Conservation (phyloP, 1,140 invertebrate genomes). For the Zaprionus ornatus region DNA sequence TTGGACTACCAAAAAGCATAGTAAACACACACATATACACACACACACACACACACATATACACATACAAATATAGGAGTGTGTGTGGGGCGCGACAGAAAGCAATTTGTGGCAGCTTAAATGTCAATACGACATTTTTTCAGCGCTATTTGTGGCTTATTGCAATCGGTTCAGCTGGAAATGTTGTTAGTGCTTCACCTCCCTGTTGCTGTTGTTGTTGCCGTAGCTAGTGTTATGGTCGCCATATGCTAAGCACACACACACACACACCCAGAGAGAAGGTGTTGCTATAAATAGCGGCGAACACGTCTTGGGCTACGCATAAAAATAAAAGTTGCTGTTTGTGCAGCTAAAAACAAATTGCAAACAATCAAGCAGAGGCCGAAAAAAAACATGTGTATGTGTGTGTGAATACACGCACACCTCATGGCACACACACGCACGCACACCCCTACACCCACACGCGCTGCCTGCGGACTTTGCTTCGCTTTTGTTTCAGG, state of each 20-base stretch:
- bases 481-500: neutral
- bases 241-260: slow-evolving; percentile 38
- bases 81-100: slow-evolving; percentile 46
- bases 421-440: neutral
- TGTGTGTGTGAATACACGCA: slow-evolving; percentile 13
- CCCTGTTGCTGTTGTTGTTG: slow-evolving; percentile 10
- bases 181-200: neutral
- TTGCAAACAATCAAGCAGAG: slow-evolving; percentile 74
- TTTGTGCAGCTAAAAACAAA: slow-evolving; percentile 77
- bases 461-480: neutral
- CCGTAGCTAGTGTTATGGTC: slow-evolving; percentile 33
- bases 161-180: slow-evolving; percentile 32
- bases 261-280: slow-evolving; percentile 5
- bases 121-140: slow-evolving; percentile 66
- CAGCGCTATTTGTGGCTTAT: slow-evolving; percentile 12
- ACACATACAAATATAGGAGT: neutral
- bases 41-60: slow-evolving; percentile 18
- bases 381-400: slow-evolving; percentile 40
- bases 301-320: slow-evolving; percentile 54
- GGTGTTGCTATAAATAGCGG: slow-evolving; percentile 65
- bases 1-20: slow-evolving; percentile 15
- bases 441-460: slow-evolving; percentile 9
- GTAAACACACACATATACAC: slow-evolving; percentile 12
- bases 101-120: slow-evolving; percentile 79
- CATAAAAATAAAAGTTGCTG: slow-evolving; percentile 73